Evolutionary conservation across 2,888 invertebrate species (phyloP), one percentile per base, ranked within the genome.

Genomic region (Brachylomia viminalis): DNA sequence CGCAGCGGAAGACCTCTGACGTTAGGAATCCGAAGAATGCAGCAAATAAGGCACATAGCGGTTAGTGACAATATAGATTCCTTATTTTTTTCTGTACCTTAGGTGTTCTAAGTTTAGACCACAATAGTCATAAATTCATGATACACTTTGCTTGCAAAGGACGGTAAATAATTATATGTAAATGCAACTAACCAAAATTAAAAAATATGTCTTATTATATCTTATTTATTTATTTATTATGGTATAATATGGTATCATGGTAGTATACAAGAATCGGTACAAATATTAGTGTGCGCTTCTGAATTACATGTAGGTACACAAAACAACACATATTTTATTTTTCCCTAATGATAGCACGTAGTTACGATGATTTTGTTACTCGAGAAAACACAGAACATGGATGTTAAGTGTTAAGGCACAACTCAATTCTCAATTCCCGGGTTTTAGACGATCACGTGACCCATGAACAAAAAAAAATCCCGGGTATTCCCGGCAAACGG

Each of bases 1-100:
- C 96, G 45, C 94, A 95, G 79, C 86, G 96, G 78, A 95, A 93
- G 86, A 91, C 94, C 0, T 94, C 95, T 0, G 96, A 96, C 86
- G 92, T 92, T 27, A 92, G 93, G 84, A 95, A 95, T 84, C 94
- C 96, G 13, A 95, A 93, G 82, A 85, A 92, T 72, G 91, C 92
- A 56, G 86, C 90, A 6, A 94, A 91, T 79, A 96, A 95, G 81
- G 93, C 94, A 79, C 95, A 95, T 81, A 96, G 95, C 90, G 95
- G 96, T 96, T 64, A 90, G 94, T 90, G 11, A 30, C 30, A 23
- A 27, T 0, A n/a, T 0, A 30, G 17, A 23, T 17, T 42, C 1
- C 6, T 66, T 66, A 8, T 0, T 52, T 52, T 45, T 17, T 66
- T 33, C 17, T 33, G 52, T 52, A 33, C 6, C 17, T 33, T 20